phyloP scores from a whole-genome alignment of 2,113 vertebrate species.

The Pseudorectes ferrugineus region DNA sequence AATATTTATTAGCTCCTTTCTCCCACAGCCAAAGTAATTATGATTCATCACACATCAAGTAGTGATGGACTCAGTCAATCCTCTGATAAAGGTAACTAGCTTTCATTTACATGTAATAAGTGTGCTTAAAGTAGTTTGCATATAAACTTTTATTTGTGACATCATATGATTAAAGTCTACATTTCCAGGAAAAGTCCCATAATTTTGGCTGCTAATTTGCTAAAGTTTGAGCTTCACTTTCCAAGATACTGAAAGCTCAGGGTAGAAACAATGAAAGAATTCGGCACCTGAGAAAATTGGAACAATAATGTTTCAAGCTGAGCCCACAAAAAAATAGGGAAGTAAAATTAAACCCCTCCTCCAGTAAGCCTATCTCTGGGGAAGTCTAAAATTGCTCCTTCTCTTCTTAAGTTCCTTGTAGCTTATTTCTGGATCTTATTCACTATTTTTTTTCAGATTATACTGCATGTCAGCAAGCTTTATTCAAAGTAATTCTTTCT shows the following conservation, averaged over 20 bases:
- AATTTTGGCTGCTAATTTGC: not conserved
- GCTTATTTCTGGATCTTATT: not conserved
- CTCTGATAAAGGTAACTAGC: not conserved
- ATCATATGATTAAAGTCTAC: not conserved
- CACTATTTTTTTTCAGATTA: not conserved
- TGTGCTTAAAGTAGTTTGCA: not conserved
- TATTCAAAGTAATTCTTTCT: not conserved
- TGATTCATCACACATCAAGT: not conserved
- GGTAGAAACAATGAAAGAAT: not conserved
- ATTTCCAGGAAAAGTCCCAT: not conserved
- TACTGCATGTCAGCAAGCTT: not conserved
- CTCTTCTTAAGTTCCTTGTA: conserved; percentile 26
- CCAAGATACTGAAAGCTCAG: not conserved
- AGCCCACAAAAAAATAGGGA: not conserved
- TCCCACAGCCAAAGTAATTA: not conserved
- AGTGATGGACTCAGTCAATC: not conserved
- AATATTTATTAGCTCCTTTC: not conserved
- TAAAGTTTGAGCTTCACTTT: not conserved
- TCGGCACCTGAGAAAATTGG: not conserved
- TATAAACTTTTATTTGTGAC: not conserved
- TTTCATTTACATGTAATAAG: not conserved
- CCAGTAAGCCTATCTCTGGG: not conserved
- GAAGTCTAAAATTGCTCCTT: conserved; percentile 17
- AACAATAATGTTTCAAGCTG: not conserved
- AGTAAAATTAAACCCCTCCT: not conserved